Evolutionary conservation across 2,113 vertebrate species (phyloP), one percentile per base, ranked within the genome.

Genomic region (Mirza zaza): DNA sequence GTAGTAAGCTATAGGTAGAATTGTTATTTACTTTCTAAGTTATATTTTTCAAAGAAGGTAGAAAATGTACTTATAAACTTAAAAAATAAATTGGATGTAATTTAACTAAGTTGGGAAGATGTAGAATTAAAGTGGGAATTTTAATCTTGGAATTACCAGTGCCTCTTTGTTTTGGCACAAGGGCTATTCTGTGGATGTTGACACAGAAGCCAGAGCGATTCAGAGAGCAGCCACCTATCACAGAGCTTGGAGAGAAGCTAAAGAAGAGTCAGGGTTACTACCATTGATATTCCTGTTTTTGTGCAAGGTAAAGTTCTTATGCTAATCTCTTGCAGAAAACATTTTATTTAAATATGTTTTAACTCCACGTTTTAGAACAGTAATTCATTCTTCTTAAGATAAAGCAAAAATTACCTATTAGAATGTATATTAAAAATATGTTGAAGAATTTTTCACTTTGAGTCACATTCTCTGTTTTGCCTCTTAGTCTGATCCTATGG

Each of bases 161-260:
- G 12, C 36, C 55, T 95, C 34, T 84, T 96, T 68, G 32, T 87
- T 96, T 92, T 89, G 90, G 68, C 97, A 79, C 71, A 91, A 99
- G 99, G 98, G 99, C 9, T 99, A 99, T 97, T 98, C 98, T 90
- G 98, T 99, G 71, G 98, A 99, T 92, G 95, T 98, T 63, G 98
- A 98, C 67, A 98, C 98, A 73, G 99, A 99, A 98, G 98, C 95
- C 52, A 98, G 94, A 93, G 98, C 98, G 89, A 97, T 99, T 97
- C 97, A 98, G 96, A 98, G 98, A 97, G 98, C 99, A 68, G 98
- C 98, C 1, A 96, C 95, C 23, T 99, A 99, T 97, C 98, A 99
- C 94, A 95, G 81, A 96, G 98, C 98, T n/a, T 98, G 98, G 98
- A 97, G 82, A 96, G 97, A 98, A 79, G 86, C 97, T 76, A 98